Evolutionary conservation across 1,140 invertebrate species (phyloP), one percentile per base, ranked within the genome.

Genomic region (Sycophaga agraensis): DNA sequence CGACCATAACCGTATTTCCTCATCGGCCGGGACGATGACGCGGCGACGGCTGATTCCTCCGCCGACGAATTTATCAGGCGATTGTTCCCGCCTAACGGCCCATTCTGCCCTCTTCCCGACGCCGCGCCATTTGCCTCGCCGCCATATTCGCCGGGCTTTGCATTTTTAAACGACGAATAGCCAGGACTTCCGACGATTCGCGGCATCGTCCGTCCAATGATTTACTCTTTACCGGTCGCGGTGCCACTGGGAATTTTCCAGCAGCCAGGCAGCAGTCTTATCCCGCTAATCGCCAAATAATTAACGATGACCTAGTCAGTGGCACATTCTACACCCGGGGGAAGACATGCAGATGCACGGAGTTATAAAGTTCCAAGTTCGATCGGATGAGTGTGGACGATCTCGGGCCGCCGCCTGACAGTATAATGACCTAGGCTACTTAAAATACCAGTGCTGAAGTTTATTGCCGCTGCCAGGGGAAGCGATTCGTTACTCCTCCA

Each of bases 381-480:
- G 22, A 59, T 31, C 37, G 46, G 40, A 34, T 22, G 43, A n/a
- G n/a, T n/a, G n/a, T n/a, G n/a, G n/a, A 11, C 4, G 28, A 31
- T 31, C 11, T 12, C 17, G 31, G 14, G 28, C 26, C 14, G 14
- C n/a, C 21, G 9, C 8, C 45, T 5, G 14, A 26, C 45, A n/a
- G 60, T 43, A 63, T 57, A 63, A 57, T 57, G 54, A 63, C 61
- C 61, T n/a, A 8, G 37, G 31, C 61, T 63, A 63, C 61, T 63
- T 63, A 63, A 63, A 63, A 57, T 63, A 42, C 35, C 48, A 46
- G 54, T 5, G 4, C 39, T 11, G 17, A 37, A 58, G 54, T 63
- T 58, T 53, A 58, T 63, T 63, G 48, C 61, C 49, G 26, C 28
- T 57, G 48, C 53, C 61, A 58, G 12, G 46, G 39, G 46, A 53